Conservation (phyloP, 1,140 invertebrate genomes). For the Pseudobourletiella spinata region DNA sequence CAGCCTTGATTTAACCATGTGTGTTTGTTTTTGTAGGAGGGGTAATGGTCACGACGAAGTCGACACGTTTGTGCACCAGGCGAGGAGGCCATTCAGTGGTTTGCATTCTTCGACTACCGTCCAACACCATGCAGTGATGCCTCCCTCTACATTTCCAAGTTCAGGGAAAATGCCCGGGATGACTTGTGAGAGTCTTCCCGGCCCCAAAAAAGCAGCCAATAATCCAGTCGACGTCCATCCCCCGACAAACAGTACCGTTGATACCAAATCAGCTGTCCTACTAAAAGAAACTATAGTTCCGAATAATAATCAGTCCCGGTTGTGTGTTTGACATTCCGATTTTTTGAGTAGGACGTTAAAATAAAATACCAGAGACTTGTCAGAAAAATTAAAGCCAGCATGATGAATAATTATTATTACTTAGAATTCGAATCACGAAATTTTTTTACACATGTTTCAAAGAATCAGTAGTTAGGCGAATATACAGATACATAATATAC, state of each 20-base stretch:
- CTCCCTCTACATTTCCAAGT: neutral
- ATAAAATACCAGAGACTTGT: neutral
- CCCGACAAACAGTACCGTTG: neutral
- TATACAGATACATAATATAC: neutral
- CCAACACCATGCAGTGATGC: neutral
- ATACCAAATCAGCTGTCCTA: constrained; percentile 1
- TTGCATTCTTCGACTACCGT: neutral
- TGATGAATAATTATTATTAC: neutral
- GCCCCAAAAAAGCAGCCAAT: neutral
- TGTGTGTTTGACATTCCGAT: constrained; percentile 7
- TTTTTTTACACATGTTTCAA: neutral
- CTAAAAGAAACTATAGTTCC: neutral
- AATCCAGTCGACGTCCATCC: neutral
- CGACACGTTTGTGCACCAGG: neutral
- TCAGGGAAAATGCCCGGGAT: neutral
- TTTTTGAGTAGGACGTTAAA: neutral
- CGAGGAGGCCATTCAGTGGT: constrained; percentile 2
- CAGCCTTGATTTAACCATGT: too few species aligned
- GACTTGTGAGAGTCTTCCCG: neutral
- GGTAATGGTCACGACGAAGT: neutral
- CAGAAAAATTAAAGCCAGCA: neutral
- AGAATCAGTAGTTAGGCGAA: neutral
- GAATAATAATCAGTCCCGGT: neutral
- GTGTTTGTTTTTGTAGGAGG: neutral
- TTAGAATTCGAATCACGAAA: neutral